Conservation (phyloP, 1,140 invertebrate genomes). For the Drosophila truncata region DNA sequence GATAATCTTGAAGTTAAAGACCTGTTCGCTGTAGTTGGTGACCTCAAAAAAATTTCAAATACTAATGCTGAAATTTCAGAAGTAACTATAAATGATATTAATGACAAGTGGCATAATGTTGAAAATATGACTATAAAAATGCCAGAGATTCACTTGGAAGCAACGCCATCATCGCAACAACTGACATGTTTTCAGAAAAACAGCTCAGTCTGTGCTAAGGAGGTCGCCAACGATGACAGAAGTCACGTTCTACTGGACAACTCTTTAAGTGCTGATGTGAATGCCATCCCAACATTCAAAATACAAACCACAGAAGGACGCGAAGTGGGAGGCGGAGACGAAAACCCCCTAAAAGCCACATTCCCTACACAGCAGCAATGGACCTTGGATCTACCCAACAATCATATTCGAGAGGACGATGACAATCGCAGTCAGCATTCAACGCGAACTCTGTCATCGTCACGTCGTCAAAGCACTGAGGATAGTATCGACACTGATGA, state of each 20-base stretch:
- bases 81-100: background rate
- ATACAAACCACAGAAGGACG: constrained; percentile 3
- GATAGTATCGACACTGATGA: constrained; percentile 97
- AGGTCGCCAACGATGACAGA: background rate
- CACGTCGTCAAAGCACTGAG: constrained; percentile 95
- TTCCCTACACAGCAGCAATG: constrained; percentile 86
- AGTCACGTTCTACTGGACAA: background rate
- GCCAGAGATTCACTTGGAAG: constrained; percentile 39
- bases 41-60: constrained; percentile 36
- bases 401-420: constrained; percentile 89
- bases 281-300: constrained; percentile 11
- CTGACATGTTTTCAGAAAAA: constrained; percentile 25
- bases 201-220: constrained; percentile 31
- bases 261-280: background rate
- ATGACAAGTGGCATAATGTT: background rate
- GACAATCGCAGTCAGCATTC: constrained; percentile 94
- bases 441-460: constrained; percentile 94
- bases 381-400: constrained; percentile 90
- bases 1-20: background rate
- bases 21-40: constrained; percentile 64
- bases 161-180: background rate
- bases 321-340: background rate
- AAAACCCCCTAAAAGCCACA: background rate
- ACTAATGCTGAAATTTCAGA: background rate
- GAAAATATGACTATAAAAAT: constrained; percentile 14